Percentiles rank a stretch among this genome's conserved stretches.
These are phyloP conservation scores for Eremophila alpestris DNA, from an alignment of 2,797 vertebrate genomes.

Conservation along the genomic window DNA sequence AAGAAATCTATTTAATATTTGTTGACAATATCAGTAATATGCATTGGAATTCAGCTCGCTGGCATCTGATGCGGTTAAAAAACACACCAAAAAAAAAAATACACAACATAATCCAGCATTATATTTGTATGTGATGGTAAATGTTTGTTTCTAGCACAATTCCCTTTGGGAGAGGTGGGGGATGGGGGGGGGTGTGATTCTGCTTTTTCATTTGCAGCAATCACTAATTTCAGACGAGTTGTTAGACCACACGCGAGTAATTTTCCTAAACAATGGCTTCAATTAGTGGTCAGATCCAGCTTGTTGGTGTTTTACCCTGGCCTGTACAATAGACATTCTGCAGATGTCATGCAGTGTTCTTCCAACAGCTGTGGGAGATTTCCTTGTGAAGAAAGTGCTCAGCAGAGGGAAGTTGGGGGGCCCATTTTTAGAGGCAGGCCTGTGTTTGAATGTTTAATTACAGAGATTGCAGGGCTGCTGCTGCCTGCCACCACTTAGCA, in stretches of 20 bases:
- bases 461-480: conserved; percentile 46
- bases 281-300: conserved; percentile 71
- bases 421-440: conserved; percentile 50
- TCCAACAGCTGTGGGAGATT: conserved; percentile 69
- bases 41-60: not conserved
- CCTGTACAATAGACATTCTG: conserved; percentile 70
- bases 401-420: conserved; percentile 60
- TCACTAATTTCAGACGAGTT: conserved; percentile 69
- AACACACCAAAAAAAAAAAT: not conserved
- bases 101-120: not conserved
- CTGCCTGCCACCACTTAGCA: conserved; percentile 63
- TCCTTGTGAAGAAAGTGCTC: conserved; percentile 69
- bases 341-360: conserved; percentile 67
- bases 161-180: conserved; percentile 20
- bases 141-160: conserved; percentile 45
- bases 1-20: conserved; percentile 23
- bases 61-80: conserved; percentile 17
- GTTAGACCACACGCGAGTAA: conserved; percentile 70
- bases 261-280: conserved; percentile 73
- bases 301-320: conserved; percentile 68
- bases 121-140: conserved; percentile 16
- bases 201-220: conserved; percentile 68
- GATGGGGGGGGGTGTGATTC: conserved; percentile 31
- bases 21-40: conserved; percentile 38
- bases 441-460: conserved; percentile 71